These are phyloP conservation scores for Etheostoma perlongum DNA, from an alignment of 2,797 vertebrate genomes.

Conservation along the genomic window DNA sequence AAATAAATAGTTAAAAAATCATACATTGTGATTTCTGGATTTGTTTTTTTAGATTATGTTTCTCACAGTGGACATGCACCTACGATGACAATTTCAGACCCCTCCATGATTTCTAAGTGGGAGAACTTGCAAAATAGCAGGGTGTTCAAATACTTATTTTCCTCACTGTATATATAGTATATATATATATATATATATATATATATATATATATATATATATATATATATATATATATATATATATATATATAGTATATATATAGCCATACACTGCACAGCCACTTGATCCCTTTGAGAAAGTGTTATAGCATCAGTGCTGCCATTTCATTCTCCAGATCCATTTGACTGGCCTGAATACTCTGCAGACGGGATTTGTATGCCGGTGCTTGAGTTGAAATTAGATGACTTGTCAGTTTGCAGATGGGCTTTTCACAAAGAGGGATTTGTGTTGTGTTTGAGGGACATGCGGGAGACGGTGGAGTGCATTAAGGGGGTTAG, in stretches of 20 bases:
- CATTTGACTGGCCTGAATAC: slow-evolving; percentile 5
- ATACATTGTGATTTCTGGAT: no score
- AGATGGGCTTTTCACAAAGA: slow-evolving; percentile 22
- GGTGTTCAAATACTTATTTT: no score
- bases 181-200: no score
- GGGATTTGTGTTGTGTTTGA: slow-evolving; percentile 29
- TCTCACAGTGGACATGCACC: no score
- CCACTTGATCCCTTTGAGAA: slow-evolving; percentile 16
- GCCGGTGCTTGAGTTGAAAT: slow-evolving; percentile 43
- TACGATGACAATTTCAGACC: no score
- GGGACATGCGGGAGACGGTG: neutral
- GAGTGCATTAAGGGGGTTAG: neutral
- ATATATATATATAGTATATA: neutral
- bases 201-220: no score
- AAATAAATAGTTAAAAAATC: no score
- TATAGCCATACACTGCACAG: neutral
- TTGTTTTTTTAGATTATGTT: no score
- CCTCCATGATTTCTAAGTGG: no score
- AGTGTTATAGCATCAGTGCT: slow-evolving; percentile 10
- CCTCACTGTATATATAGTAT: no score
- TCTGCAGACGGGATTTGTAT: slow-evolving; percentile 15
- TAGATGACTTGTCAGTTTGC: slow-evolving; percentile 16
- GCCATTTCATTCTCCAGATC: slow-evolving; percentile 6
- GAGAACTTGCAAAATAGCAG: no score
- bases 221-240: no score